phyloP scores from a whole-genome alignment of 2,888 invertebrate species.

The Rutpela maculata region DNA sequence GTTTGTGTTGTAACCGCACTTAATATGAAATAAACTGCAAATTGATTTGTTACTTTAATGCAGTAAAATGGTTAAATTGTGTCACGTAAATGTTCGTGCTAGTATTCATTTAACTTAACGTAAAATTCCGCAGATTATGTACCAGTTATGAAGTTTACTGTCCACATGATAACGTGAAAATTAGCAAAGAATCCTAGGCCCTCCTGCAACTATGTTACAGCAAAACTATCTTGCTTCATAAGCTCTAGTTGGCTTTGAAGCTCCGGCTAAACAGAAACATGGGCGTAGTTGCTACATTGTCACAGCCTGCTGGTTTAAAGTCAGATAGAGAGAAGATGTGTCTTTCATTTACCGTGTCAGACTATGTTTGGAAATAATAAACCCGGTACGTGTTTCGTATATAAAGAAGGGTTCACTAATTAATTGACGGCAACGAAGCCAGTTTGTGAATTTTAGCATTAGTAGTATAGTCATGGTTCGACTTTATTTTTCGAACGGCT shows the following conservation, averaged over 20 bases:
- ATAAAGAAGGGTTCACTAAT: constrained; percentile 55
- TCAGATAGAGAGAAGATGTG: constrained; percentile 44
- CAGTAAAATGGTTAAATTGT: neutral
- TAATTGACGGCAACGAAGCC: constrained; percentile 54
- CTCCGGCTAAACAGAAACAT: neutral
- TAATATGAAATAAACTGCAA: constrained; percentile 20
- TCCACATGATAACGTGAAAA: constrained; percentile 24
- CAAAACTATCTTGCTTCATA: constrained; percentile 1
- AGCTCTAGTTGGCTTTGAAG: neutral
- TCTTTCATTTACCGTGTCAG: constrained; percentile 52
- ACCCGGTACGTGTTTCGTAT: constrained; percentile 58
- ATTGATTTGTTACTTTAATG: constrained; percentile 20
- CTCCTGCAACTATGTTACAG: constrained; percentile 19
- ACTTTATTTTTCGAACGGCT: constrained; percentile 39
- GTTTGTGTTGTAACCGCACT: neutral
- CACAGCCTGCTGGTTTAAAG: constrained; percentile 34
- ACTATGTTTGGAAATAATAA: constrained; percentile 60
- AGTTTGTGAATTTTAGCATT: constrained; percentile 40
- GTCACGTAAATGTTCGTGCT: constrained; percentile 18
- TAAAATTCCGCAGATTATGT: neutral
- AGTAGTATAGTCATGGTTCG: constrained; percentile 41
- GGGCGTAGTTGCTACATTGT: constrained; percentile 39
- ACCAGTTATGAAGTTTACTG: constrained; percentile 17
- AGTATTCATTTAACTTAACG: constrained; percentile 22
- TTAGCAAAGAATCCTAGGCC: constrained; percentile 31